phyloP scores from a whole-genome alignment of 2,888 invertebrate genomes.

The Trissolcus brochymenae region DNA sequence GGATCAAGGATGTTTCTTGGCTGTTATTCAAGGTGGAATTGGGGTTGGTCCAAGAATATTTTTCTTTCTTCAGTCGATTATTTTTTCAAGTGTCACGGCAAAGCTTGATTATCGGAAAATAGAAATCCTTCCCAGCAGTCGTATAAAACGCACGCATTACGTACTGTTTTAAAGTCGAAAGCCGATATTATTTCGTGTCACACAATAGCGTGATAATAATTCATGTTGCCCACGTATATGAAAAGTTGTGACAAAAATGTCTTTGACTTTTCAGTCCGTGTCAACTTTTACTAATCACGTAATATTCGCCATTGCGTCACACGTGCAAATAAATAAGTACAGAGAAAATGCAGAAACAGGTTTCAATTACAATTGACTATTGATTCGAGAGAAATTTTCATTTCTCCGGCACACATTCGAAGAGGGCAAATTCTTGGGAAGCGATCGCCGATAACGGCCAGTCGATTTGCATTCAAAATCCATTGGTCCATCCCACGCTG shows the following conservation, averaged over 20 bases:
- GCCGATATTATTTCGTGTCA: background rate
- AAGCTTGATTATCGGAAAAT: too few relatives aligned
- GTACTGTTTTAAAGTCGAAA: background rate
- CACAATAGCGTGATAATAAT: background rate
- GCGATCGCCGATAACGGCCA: background rate
- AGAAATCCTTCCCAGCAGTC: background rate
- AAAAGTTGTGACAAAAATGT: conserved; percentile 5
- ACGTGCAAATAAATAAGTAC: conserved; percentile 12
- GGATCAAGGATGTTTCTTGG: too few relatives aligned
- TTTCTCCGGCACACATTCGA: conserved; percentile 56
- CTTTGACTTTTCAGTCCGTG: conserved; percentile 5
- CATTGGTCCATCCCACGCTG: too few relatives aligned
- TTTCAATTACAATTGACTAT: conserved; percentile 30
- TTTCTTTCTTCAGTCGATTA: too few relatives aligned
- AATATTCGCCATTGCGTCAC: conserved; percentile 21
- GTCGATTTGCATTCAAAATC: conserved; percentile 21
- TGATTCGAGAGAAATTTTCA: conserved; percentile 37
- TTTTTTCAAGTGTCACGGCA: too few relatives aligned
- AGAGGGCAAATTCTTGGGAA: conserved; percentile 1
- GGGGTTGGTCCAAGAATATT: too few relatives aligned
- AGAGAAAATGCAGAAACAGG: conserved; percentile 27
- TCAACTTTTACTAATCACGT: conserved; percentile 47
- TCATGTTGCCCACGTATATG: background rate
- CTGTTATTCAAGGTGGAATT: too few relatives aligned
- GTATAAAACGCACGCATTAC: too few relatives aligned